A percentile compares a stretch with the other conserved stretches of the same genome.
phyloP scores from a whole-genome alignment of 2,797 vertebrate genomes.

The Eulemur rubriventer region DNA sequence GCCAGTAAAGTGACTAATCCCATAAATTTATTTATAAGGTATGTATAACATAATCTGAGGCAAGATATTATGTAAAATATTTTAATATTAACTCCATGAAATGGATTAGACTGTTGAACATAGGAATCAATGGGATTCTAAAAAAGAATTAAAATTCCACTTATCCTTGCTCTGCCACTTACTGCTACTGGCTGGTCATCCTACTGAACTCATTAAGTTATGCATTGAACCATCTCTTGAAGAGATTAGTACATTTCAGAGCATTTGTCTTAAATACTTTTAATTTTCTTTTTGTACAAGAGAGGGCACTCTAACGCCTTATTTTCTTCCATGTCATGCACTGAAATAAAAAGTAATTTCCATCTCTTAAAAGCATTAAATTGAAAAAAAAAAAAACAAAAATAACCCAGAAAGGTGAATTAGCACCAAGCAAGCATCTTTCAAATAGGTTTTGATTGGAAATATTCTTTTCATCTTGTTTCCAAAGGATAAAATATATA shows the following conservation, averaged over 20 bases:
- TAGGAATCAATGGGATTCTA: background rate
- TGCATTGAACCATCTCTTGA: background rate
- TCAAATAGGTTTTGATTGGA: background rate
- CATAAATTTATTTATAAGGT: background rate
- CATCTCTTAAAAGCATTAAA: background rate
- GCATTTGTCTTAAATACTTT: background rate
- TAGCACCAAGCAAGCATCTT: slow-evolving; percentile 19
- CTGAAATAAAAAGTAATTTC: background rate
- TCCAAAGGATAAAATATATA: slow-evolving; percentile 5
- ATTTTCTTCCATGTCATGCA: background rate
- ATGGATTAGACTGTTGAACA: background rate
- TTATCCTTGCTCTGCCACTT: background rate
- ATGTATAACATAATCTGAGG: background rate
- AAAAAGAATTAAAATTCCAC: background rate
- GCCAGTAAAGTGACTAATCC: background rate
- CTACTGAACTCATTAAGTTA: no score
- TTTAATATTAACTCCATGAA: background rate
- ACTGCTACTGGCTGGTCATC: background rate
- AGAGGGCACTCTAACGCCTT: slow-evolving; percentile 56
- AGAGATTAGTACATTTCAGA: background rate
- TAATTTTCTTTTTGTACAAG: background rate
- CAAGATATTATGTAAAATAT: background rate
- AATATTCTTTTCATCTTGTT: background rate
- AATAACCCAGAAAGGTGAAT: background rate
- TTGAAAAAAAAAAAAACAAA: background rate